Conservation (phyloP, 2,888 invertebrate species). For the Apamea crenata region DNA sequence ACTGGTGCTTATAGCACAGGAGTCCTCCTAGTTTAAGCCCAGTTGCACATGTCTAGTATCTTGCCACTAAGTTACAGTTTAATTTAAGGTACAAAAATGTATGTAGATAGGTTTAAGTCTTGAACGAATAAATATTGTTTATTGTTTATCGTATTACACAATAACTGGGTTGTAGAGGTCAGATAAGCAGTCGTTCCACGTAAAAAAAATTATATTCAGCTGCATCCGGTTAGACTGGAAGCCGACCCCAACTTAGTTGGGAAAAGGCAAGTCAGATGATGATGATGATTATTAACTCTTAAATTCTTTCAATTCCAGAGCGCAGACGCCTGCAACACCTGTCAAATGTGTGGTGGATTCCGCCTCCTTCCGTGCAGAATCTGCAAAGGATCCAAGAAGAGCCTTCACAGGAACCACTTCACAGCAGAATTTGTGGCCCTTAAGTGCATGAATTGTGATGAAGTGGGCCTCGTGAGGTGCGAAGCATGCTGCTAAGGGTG, state of each 20-base stretch:
- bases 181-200: too few relatives aligned
- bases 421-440: slow-evolving; percentile 98
- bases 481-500: slow-evolving; percentile 92
- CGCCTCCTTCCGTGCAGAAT: slow-evolving; percentile 96
- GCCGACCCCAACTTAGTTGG: not conserved
- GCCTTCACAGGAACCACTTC: slow-evolving; percentile 97
- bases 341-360: slow-evolving; percentile 97
- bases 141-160: not conserved
- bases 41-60: too few relatives aligned
- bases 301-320: slow-evolving; percentile 91
- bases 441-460: slow-evolving; percentile 98
- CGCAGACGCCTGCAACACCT: slow-evolving; percentile 94
- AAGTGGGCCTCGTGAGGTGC: slow-evolving; percentile 97
- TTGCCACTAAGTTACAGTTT: too few relatives aligned
- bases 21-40: too few relatives aligned
- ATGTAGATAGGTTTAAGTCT: too few relatives aligned
- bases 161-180: not conserved
- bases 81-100: too few relatives aligned
- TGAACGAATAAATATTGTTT: too few relatives aligned
- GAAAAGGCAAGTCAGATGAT: not conserved
- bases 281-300: slow-evolving; percentile 7
- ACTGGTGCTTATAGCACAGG: too few relatives aligned
- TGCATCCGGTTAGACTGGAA: not conserved
- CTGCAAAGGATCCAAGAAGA: slow-evolving; percentile 99
- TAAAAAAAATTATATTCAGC: not conserved